Evolutionary conservation across 2,113 vertebrate species (phyloP).

Genomic region (Hiodon alosoides): DNA sequence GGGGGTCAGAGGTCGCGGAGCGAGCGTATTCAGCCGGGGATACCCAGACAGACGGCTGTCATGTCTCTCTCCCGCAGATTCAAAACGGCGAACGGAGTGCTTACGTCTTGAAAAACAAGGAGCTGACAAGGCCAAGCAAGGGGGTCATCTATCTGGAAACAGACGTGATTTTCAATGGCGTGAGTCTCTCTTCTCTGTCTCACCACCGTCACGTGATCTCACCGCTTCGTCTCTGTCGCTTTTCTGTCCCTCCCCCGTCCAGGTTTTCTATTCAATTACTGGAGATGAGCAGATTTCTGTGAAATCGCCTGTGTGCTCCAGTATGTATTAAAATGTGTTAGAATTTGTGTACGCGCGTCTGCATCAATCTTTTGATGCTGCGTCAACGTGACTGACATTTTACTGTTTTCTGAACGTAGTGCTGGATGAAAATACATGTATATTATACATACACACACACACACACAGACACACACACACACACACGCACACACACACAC

Average conservation of each 20-base stretch:
- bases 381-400: too few relatives aligned
- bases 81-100: slow-evolving; percentile 88
- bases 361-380: background rate
- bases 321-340: background rate
- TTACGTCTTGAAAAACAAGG: slow-evolving; percentile 93
- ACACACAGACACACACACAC: too few relatives aligned
- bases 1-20: slow-evolving; percentile 73
- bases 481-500: too few relatives aligned
- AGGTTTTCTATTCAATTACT: background rate
- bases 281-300: background rate
- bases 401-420: too few relatives aligned
- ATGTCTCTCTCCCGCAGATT: slow-evolving; percentile 80
- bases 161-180: slow-evolving; percentile 91
- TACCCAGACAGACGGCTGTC: slow-evolving; percentile 80
- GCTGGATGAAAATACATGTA: too few relatives aligned
- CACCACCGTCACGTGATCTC: slow-evolving; percentile 26
- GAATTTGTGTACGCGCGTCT: background rate
- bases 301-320: background rate
- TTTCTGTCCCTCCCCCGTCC: background rate
- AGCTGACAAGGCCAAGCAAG: slow-evolving; percentile 90
- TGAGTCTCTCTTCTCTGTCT: slow-evolving; percentile 77
- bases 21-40: slow-evolving; percentile 77
- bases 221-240: background rate
- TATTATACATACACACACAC: too few relatives aligned
- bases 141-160: slow-evolving; percentile 91